Percentiles rank a stretch among this genome's conserved stretches.
Conservation (phyloP, 2,113 vertebrate species). For the Anarhynchus alexandrinus region DNA sequence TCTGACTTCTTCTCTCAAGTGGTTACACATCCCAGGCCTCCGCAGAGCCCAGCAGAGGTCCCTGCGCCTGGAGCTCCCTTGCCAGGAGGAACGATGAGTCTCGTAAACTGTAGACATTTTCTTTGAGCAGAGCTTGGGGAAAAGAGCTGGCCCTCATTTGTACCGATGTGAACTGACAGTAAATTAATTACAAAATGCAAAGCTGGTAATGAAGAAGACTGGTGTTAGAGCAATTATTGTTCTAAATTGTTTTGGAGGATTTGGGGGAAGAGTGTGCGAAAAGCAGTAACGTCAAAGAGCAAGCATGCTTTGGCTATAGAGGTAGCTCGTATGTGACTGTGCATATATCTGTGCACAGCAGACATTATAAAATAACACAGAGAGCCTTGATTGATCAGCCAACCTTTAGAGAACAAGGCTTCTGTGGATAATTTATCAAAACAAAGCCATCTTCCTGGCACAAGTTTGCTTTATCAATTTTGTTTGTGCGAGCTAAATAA, state of each 20-base stretch:
- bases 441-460: neutral
- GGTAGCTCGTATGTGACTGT: neutral
- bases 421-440: conserved; percentile 17
- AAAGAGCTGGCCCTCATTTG: rapidly evolving
- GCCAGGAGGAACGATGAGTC: neutral
- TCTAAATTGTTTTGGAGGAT: neutral
- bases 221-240: neutral
- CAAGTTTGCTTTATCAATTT: neutral
- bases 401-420: neutral
- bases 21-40: neutral
- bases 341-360: neutral
- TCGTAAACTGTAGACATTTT: neutral
- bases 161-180: neutral
- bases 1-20: neutral
- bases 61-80: neutral
- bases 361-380: neutral
- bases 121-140: neutral
- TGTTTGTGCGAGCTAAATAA: neutral
- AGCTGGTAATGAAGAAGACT: neutral
- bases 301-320: neutral
- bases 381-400: neutral
- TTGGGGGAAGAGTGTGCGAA: neutral
- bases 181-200: neutral
- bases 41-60: rapidly evolving
- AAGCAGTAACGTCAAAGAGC: neutral